Base-by-base conservation (phyloP, 2,113 vertebrate species). In the Malurus elegans region DNA sequence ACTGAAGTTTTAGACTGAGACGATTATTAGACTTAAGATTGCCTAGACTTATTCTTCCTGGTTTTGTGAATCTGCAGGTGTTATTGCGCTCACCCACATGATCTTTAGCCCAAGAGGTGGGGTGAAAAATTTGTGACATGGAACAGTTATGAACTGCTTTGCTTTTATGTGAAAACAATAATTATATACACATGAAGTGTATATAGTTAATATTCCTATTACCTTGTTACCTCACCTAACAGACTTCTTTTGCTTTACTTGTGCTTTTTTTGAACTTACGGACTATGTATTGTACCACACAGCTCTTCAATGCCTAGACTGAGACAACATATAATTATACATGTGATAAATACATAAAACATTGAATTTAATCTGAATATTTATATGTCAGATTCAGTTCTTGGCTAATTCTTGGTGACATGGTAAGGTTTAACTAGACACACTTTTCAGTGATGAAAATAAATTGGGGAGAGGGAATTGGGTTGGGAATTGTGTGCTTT, bases 121-220 rank as follows among this genome's bases (percentile, higher is more conserved):
- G 36, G 13, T 94, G 24, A 47, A 78, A 90, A 79, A 61, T 61
- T 15, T 64, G 42, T 81, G 34, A 32, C 16, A 28, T 65, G 20
- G 3, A 86, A 53, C 32, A 56, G 26, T 85, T 90, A 47, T 0
- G 4, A 82, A n/a, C 36, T 72, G 19, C 29, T 88, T 69, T 86
- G 8, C 9, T 93, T 94, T 92, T 91, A 28, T 34, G 36, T 79
- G 47, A 76, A 65, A 69, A 51, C 26, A 24, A 34, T 75, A 24
- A 38, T 38, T 38, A 38, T 38, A 38, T 38, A 38, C 38, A 62
- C 50, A 54, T 67, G 23, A 57, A 51, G 7, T 25, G 4, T 61
- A 3, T 50, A 4, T 71, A 87, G 48, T 31, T 69, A 71, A 53
- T 75, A 51, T 5, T 56, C 10, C 16, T 67, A 9, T 57, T 81